Evolutionary conservation across 2,113 vertebrate genomes (phyloP), one percentile per base, ranked within the genome.

Genomic region (Cettia cetti): DNA sequence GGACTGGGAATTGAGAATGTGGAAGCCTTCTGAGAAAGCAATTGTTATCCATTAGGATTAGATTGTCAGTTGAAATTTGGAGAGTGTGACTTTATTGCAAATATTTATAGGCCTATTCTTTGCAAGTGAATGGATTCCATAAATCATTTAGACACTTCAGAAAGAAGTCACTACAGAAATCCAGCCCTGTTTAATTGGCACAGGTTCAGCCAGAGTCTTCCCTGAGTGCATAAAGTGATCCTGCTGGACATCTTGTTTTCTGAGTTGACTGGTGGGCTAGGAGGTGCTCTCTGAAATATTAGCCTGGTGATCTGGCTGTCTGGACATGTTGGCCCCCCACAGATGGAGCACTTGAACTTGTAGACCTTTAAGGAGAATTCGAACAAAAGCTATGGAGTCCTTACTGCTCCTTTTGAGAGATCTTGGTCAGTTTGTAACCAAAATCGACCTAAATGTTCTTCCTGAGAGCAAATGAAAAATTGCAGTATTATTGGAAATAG

Each of bases 91-190:
- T 4, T 0, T 54, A 17, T 40, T 72, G 45, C 23, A 72, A 23
- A 19, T 80, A 69, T 44, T 52, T 45, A 15, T 15, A 45, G 59
- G 28, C 44, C 12, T 45, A 0, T 79, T 79, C 26, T 68, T 79
- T 71, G 44, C 12, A 45, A n/a, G 5, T 0, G 0, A 33, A 15
- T 13, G 15, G 24, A 69, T 90, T 80, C n/a, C 4, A 1, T 88
- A 16, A 61, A 60, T 80, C 8, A 3, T 77, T 53, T 57, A 40
- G 83, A 13, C 3, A 4, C 11, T 80, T 76, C 13, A 57, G 40
- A 74, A 80, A 88, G 8, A 42, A 80, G 15, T 39, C 24, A n/a
- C 22, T n/a, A 19, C 7, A 49, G 42, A 90, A 85, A 30, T 9
- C 4, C 18, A 45, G 15, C 15, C 37, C 16, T 82, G 28, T 47